Evolutionary conservation across 1,140 invertebrate genomes (phyloP), one percentile per base, ranked within the genome.

Genomic region (Pseudomyrmex gracilis): DNA sequence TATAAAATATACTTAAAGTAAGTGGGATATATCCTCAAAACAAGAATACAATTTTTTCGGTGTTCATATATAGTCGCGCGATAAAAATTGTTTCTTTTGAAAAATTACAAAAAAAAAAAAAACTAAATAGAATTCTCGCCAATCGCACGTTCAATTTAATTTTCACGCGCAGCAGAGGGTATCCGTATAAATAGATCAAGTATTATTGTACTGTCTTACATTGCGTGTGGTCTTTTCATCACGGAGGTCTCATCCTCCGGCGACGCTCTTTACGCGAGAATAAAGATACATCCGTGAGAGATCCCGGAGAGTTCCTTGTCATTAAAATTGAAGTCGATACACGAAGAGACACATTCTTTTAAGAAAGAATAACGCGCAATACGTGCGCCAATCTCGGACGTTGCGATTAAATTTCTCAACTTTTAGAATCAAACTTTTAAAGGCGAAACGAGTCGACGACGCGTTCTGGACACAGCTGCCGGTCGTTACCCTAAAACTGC

Each of bases 381-480:
- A n/a, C n/a, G 5, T 49, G 43, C 22, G 49, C n/a, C 17, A 66
- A n/a, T 78, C 53, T 47, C 20, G 15, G 20, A 17, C 51, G 13
- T 77, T 17, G 47, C 47, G 61, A 80, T 80, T 80, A 71, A 71
- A 17, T 70, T 71, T 70, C 53, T 80, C 53, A 47, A 17, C 34
- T 83, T 86, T 86, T 83, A 87, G 34, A 68, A 57, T 57, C 17
- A 43, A 87, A 87, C n/a, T n/a, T 87, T 84, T 84, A 67, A 58
- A 84, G 77, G 80, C 45, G 85, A 73, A 86, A 84, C 47, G 17
- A 51, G 47, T 13, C 60, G 61, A 13, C 34, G 49, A 87, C 82
- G 85, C 34, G 3, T 5, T 87, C 83, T 78, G 77, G 70, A 86
- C 86, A 87, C 86, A 87, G 86, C 86, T 87, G 86, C 70, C 20